Percentiles rank a stretch among this genome's conserved stretches.
phyloP scores from a whole-genome alignment of 2,888 invertebrate species.

The Galerucella calmariensis region DNA sequence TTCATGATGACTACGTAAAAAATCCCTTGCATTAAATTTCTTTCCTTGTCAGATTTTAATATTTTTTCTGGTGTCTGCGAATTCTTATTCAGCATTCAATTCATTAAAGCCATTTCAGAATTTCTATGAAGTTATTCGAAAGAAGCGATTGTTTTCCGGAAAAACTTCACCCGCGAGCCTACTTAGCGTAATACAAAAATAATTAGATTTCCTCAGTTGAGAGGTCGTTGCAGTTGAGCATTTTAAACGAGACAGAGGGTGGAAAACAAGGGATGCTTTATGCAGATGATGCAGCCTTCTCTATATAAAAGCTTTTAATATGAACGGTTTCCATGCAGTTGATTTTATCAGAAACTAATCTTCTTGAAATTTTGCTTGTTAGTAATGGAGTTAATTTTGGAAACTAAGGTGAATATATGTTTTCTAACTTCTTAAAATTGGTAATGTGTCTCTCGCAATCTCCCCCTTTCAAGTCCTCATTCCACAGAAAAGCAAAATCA shows the following conservation, averaged over 20 bases:
- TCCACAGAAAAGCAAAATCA: too few species aligned
- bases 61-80: slow-evolving; percentile 13
- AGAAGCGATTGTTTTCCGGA: slow-evolving; percentile 34
- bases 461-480: too few species aligned
- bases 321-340: not conserved
- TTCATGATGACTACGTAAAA: not conserved
- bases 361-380: not conserved
- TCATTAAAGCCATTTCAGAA: slow-evolving; percentile 34
- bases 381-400: not conserved
- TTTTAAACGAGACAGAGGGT: slow-evolving; percentile 25
- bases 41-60: not conserved
- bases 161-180: slow-evolving; percentile 47
- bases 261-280: slow-evolving; percentile 16
- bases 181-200: slow-evolving; percentile 52
- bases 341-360: not conserved
- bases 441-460: too few species aligned
- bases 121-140: slow-evolving; percentile 24
- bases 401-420: too few species aligned
- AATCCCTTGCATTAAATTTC: not conserved
- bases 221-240: slow-evolving; percentile 36
- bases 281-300: slow-evolving; percentile 9
- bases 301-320: slow-evolving; percentile 2
- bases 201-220: slow-evolving; percentile 48
- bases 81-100: slow-evolving; percentile 34
- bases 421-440: too few species aligned